Conservation (phyloP, 2,888 invertebrate species). For the Drosophila monieri region DNA sequence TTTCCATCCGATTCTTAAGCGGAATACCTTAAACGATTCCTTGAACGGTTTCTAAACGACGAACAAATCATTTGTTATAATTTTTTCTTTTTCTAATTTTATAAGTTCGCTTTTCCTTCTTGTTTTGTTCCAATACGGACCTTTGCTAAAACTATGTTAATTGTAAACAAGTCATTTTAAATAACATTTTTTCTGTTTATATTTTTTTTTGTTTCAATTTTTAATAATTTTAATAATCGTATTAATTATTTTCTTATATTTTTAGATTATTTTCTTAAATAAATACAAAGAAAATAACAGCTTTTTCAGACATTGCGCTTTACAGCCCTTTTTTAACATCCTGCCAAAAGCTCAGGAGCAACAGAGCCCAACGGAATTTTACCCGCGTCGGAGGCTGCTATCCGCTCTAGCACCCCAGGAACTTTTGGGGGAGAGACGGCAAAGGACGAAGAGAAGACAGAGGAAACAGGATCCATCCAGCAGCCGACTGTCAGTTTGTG, state of each 20-base stretch:
- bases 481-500: slow-evolving; percentile 67
- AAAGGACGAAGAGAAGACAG: slow-evolving; percentile 9
- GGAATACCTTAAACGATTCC: too few relatives aligned
- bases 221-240: neutral
- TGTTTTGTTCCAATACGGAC: too few relatives aligned
- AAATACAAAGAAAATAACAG: neutral
- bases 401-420: neutral
- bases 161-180: too few relatives aligned
- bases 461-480: slow-evolving; percentile 56
- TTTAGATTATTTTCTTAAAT: neutral
- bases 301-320: neutral
- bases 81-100: too few relatives aligned
- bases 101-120: too few relatives aligned
- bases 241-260: neutral
- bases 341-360: slow-evolving; percentile 2
- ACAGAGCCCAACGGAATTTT: neutral
- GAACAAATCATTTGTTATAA: too few relatives aligned
- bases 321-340: neutral
- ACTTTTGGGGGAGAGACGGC: neutral
- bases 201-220: too few relatives aligned
- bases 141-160: too few relatives aligned
- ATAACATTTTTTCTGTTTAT: too few relatives aligned
- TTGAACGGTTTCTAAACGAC: too few relatives aligned
- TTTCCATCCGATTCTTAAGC: too few relatives aligned
- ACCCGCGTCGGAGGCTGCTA: neutral